Base-by-base conservation (phyloP, 1,140 invertebrate genomes). In the Sinonovacula constricta region DNA sequence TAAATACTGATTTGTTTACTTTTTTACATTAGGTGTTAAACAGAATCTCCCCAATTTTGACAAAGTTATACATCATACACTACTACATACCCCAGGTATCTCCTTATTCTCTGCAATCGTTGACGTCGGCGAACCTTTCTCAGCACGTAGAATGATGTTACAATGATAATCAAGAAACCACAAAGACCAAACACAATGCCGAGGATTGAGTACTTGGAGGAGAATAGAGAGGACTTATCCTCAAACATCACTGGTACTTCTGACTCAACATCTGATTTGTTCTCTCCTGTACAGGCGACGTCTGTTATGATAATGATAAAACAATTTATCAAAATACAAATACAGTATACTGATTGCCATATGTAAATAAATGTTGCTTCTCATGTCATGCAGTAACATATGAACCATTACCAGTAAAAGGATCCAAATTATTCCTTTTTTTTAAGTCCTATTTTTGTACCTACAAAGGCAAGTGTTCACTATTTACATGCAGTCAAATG, bases 141-240 rank as follows among this genome's bases (percentile, higher is more conserved):
- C 30, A 76, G 24, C 60, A 76, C 31, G 36, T 76, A 76, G 28
- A 76, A 76, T 31, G 62, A 57, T 30, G 72, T 76, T 15, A 76
- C 53, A 3, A 67, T 24, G 33, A 76, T 76, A 14, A 76, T 66
- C 1, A 53, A n/a, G 60, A 76, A 18, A n/a, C 72, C 72, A 31
- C 66, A 56, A 0, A 76, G 28, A n/a, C 33, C 60, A 76, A 76
- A 66, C 33, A 76, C 72, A 31, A 67, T 67, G 18, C 72, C 72
- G 39, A 76, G 60, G 28, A 76, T 51, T 24, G 72, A 76, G 49
- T 67, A 49, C n/a, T 49, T 54, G 5, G 62, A 66, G 4, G 59
- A 59, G 3, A 76, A 28, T 0, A 76, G 54, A 12, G 70, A 74
- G 12, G 72, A 65, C 45, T 76, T 12, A n/a, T 76, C 62, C 34